Evolutionary conservation across 2,888 invertebrate species (phyloP).

Genomic region (Drosophila multiciliata): DNA sequence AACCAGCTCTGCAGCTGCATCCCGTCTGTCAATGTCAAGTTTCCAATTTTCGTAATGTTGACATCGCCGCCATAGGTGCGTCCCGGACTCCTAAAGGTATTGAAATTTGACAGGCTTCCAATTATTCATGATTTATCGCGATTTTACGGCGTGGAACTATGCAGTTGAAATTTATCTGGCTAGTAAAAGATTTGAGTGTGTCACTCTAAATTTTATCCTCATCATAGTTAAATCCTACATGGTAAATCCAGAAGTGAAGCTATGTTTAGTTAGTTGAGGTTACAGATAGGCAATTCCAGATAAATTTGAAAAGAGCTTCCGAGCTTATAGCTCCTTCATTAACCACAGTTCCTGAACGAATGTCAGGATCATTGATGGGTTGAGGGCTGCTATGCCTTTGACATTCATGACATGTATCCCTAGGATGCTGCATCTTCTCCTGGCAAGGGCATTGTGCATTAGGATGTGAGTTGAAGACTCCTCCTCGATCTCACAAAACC

Average conservation of each 20-base stretch:
- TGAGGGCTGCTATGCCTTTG: too few relatives aligned
- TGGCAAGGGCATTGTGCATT: too few relatives aligned
- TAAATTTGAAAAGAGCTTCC: too few relatives aligned
- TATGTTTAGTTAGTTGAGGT: neutral
- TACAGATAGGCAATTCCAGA: neutral
- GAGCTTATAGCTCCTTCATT: too few relatives aligned
- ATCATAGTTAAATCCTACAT: neutral
- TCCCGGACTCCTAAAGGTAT: slow-evolving; percentile 86
- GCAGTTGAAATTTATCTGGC: neutral
- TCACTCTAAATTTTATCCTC: neutral
- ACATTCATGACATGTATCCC: too few relatives aligned
- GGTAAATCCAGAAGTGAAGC: neutral
- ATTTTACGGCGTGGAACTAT: neutral
- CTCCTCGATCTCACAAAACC: too few relatives aligned
- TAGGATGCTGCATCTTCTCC: too few relatives aligned
- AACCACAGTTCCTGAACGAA: too few relatives aligned
- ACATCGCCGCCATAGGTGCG: slow-evolving; percentile 86
- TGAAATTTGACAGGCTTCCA: neutral
- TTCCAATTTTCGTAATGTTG: slow-evolving; percentile 85
- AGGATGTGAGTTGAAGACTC: too few relatives aligned
- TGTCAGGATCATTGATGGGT: too few relatives aligned
- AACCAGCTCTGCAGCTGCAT: slow-evolving; percentile 78
- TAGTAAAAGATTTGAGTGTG: neutral
- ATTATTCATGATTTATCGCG: too few relatives aligned
- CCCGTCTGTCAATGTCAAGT: slow-evolving; percentile 83